Percentiles rank a stretch among this genome's conserved stretches.
These are phyloP conservation scores for Maconellicoccus hirsutus DNA, from an alignment of 1,140 invertebrate genomes.

Conservation along the genomic window DNA sequence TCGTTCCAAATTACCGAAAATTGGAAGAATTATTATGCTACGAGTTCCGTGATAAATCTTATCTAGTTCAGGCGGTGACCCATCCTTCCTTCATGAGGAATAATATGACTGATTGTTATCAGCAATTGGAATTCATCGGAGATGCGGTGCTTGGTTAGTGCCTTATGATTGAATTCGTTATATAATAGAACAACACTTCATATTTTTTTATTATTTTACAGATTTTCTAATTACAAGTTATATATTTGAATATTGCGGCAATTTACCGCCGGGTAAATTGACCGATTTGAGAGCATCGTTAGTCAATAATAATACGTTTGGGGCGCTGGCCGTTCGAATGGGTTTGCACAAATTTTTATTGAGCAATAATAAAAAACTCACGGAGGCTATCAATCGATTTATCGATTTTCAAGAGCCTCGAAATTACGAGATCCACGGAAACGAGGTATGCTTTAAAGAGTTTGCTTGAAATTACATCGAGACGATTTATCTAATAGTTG, in stretches of 20 bases:
- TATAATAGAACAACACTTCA: neutral
- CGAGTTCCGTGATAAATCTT: conserved; percentile 70
- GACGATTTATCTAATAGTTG: neutral
- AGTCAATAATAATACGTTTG: conserved; percentile 15
- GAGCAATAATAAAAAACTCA: conserved; percentile 82
- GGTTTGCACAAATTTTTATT: conserved; percentile 16
- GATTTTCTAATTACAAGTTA: conserved; percentile 95
- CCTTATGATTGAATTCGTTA: neutral
- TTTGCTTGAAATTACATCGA: no score
- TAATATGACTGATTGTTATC: conserved; percentile 78
- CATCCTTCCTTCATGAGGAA: conserved; percentile 49
- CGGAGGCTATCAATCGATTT: conserved; percentile 85
- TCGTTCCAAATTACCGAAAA: conserved; percentile 31
- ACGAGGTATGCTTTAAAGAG: conserved; percentile 46
- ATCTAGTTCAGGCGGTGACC: conserved; percentile 86
- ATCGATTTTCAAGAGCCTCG: conserved; percentile 89
- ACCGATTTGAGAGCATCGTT: conserved; percentile 61
- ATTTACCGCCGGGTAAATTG: conserved; percentile 87
- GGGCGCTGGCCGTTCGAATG: neutral
- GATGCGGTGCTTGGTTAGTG: conserved; percentile 81
- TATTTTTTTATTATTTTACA: conserved; percentile 29
- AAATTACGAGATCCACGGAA: conserved; percentile 71
- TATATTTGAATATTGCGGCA: conserved; percentile 84
- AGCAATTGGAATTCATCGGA: conserved; percentile 92
- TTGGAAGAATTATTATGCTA: conserved; percentile 81